These are phyloP conservation scores for Aptenodytes forsteri DNA, from an alignment of 2,113 vertebrate species.

Conservation along the genomic window DNA sequence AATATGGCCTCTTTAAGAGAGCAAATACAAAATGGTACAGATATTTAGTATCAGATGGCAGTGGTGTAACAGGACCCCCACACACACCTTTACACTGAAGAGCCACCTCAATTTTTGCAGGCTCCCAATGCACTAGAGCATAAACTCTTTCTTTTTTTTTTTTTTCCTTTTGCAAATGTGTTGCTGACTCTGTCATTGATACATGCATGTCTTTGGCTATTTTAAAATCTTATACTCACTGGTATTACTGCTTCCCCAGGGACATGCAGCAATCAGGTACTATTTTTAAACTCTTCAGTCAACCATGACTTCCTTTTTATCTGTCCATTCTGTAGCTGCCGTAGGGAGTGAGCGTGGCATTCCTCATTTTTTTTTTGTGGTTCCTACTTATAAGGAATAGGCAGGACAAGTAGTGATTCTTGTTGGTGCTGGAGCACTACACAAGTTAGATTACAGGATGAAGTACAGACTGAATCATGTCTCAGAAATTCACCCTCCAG, in stretches of 20 bases:
- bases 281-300: constrained; percentile 10
- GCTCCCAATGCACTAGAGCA: neutral
- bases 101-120: neutral
- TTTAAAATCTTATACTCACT: neutral
- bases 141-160: neutral
- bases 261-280: neutral
- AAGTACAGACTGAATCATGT: constrained; percentile 12
- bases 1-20: neutral
- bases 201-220: neutral
- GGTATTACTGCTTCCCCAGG: neutral
- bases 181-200: neutral
- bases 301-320: neutral
- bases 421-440: neutral
- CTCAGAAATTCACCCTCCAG: constrained; percentile 38
- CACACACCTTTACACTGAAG: neutral
- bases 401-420: neutral
- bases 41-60: neutral
- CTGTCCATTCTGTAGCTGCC: neutral
- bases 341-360: neutral
- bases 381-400: constrained; percentile 29
- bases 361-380: neutral
- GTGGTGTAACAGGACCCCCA: neutral
- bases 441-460: neutral
- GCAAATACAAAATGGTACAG: neutral
- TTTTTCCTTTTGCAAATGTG: neutral